Conservation (phyloP, 2,888 invertebrate genomes). For the Lymantria dispar region DNA sequence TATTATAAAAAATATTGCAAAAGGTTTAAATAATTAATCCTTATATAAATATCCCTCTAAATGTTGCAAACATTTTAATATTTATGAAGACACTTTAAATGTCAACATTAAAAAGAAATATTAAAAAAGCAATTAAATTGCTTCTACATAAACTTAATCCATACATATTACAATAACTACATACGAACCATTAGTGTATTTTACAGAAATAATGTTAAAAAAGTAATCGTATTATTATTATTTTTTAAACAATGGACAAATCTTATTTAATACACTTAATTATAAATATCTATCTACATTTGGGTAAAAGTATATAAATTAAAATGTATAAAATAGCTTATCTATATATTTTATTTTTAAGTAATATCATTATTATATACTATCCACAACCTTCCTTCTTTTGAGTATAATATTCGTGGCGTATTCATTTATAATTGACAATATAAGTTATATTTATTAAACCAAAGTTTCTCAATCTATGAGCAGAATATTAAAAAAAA, state of each 20-base stretch:
- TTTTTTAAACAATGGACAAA: constrained; percentile 47
- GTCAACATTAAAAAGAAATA: constrained; percentile 12
- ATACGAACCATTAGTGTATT: constrained; percentile 27
- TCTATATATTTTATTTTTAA: constrained; percentile 1
- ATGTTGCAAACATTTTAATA: background rate
- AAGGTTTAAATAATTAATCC: too few relatives aligned
- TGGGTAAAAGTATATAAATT: constrained; percentile 46
- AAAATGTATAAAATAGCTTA: constrained; percentile 17
- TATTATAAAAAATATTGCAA: too few relatives aligned
- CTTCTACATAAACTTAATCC: constrained; percentile 63
- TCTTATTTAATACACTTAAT: constrained; percentile 36
- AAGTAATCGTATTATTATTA: constrained; percentile 42
- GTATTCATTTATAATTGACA: background rate
- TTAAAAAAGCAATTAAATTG: constrained; percentile 68
- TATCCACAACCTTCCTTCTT: constrained; percentile 4
- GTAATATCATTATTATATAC: background rate
- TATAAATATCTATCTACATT: constrained; percentile 60
- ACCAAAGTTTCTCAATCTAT: background rate
- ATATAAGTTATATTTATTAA: too few relatives aligned
- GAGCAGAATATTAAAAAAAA: too few relatives aligned
- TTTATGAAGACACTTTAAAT: background rate
- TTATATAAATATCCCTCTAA: too few relatives aligned
- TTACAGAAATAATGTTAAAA: constrained; percentile 42
- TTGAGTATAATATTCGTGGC: constrained; percentile 5
- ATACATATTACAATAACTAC: constrained; percentile 21